Evolutionary conservation across 2,797 vertebrate species (phyloP), one percentile per base, ranked within the genome.

Genomic region (Halcyon leucocephala): DNA sequence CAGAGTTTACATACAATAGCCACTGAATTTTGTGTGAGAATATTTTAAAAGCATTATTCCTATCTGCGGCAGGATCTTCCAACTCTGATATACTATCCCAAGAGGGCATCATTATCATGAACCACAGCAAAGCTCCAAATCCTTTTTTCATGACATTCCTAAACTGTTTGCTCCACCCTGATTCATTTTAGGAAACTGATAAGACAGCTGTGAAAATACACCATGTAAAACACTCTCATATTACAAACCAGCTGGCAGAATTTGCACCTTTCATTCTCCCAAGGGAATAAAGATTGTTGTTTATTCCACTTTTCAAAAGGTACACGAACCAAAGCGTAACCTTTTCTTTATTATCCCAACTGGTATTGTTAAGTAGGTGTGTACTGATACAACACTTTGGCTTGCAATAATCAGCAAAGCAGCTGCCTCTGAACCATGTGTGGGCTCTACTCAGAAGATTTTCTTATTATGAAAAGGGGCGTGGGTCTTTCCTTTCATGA

Each of bases 181-280:
- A 89, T 67, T 77, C 93, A 84, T 93, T 95, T 97, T 94, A 95
- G 97, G 97, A 97, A 98, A 78, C 94, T 77, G 97, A 97, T 97
- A 96, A 97, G 94, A 72, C 97, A 98, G 97, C 97, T 97, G 97
- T 97, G 96, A 97, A 98, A 97, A 97, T 95, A 97, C 83, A 90
- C 58, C 66, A 8, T 19, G 60, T 49, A 94, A 89, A 93, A 70
- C 60, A 41, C 80, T 82, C 92, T 95, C 90, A 11, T 51, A 81
- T 88, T 92, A 94, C 90, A 93, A 81, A 93, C 87, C 86, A 91
- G 78, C 66, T 94, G 93, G 92, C 94, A 94, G 49, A n/a, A 54
- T 73, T 37, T 73, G 73, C 37, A 51, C 69, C 65, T 70, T 90
- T 64, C 90, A 20, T 18, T 25, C 58, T 87, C 89, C 80, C 82